Conservation (phyloP, 2,888 invertebrate genomes). For the Tenthredo notha region DNA sequence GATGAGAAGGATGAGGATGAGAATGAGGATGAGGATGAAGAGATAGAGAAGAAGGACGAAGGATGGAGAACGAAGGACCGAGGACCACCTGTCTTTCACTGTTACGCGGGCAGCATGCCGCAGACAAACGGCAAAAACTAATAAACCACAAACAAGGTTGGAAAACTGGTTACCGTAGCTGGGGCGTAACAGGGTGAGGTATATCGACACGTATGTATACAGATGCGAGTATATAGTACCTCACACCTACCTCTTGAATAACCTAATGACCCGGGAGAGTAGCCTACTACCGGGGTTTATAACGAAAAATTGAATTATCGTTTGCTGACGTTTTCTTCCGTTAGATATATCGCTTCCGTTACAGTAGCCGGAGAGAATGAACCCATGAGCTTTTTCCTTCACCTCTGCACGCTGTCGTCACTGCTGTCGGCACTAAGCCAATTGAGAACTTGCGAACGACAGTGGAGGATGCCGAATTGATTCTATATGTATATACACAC, state of each 20-base stretch:
- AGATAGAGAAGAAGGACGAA: slow-evolving; percentile 76
- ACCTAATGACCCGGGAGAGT: slow-evolving; percentile 5
- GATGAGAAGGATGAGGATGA: slow-evolving; percentile 67
- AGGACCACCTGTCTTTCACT: slow-evolving; percentile 61
- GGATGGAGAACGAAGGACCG: slow-evolving; percentile 67
- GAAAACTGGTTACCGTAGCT: slow-evolving; percentile 33
- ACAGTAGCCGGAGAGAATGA: no score
- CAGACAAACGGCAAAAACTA: slow-evolving; percentile 60
- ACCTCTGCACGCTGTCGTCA: slow-evolving; percentile 9
- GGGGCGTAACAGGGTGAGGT: slow-evolving; percentile 17
- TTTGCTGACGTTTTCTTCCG: background rate
- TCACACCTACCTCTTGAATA: slow-evolving; percentile 3
- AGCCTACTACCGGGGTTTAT: background rate
- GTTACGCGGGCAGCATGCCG: slow-evolving; percentile 51
- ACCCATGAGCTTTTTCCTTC: background rate
- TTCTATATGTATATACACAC: background rate
- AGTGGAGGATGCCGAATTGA: slow-evolving; percentile 16
- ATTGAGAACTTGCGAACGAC: slow-evolving; percentile 34
- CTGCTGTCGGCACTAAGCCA: slow-evolving; percentile 8
- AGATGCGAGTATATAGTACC: background rate
- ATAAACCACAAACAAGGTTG: slow-evolving; percentile 56
- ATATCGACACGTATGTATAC: slow-evolving; percentile 16
- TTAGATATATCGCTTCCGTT: background rate
- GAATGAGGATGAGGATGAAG: slow-evolving; percentile 56
- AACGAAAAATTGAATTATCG: slow-evolving; percentile 12